A percentile compares a stretch with the other conserved stretches of the same genome.
Evolutionary conservation across 2,888 invertebrate genomes (phyloP).

Genomic region (Drosophila buzzatii): DNA sequence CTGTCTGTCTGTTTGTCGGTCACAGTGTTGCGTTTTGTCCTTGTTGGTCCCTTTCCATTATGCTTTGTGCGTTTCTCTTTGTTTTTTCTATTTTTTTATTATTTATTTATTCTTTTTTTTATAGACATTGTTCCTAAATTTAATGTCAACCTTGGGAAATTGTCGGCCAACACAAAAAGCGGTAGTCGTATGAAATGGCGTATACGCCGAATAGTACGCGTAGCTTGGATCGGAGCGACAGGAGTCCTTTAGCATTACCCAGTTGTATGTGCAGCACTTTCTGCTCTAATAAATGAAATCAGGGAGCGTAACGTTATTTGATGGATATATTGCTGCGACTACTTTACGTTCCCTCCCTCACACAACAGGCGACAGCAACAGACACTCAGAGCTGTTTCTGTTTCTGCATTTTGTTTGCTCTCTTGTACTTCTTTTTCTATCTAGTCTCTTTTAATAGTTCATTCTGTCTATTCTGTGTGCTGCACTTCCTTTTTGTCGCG

Average conservation of each 20-base stretch:
- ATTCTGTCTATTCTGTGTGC: slow-evolving; percentile 50
- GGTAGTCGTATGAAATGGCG: slow-evolving; percentile 54
- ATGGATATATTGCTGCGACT: slow-evolving; percentile 79
- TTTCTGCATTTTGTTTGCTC: slow-evolving; percentile 12
- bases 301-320: slow-evolving; percentile 83
- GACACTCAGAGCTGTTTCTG: slow-evolving; percentile 30
- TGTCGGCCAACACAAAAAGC: slow-evolving; percentile 36
- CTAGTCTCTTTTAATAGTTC: slow-evolving; percentile 61
- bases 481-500: slow-evolving; percentile 68
- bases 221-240: background rate
- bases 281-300: slow-evolving; percentile 84
- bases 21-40: slow-evolving; percentile 9
- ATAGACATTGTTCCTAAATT: slow-evolving; percentile 71
- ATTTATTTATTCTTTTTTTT: slow-evolving; percentile 25
- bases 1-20: slow-evolving; percentile 1
- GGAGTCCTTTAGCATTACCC: slow-evolving; percentile 36
- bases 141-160: slow-evolving; percentile 75
- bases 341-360: slow-evolving; percentile 19
- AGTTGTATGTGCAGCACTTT: slow-evolving; percentile 73
- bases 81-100: background rate
- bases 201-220: slow-evolving; percentile 59
- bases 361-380: background rate
- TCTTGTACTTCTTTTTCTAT: slow-evolving; percentile 4
- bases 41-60: background rate
- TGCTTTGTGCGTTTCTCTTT: slow-evolving; percentile 10